Evolutionary conservation across 2,113 vertebrate genomes (phyloP), one percentile per base, ranked within the genome.

Genomic region (Rattus rattus): DNA sequence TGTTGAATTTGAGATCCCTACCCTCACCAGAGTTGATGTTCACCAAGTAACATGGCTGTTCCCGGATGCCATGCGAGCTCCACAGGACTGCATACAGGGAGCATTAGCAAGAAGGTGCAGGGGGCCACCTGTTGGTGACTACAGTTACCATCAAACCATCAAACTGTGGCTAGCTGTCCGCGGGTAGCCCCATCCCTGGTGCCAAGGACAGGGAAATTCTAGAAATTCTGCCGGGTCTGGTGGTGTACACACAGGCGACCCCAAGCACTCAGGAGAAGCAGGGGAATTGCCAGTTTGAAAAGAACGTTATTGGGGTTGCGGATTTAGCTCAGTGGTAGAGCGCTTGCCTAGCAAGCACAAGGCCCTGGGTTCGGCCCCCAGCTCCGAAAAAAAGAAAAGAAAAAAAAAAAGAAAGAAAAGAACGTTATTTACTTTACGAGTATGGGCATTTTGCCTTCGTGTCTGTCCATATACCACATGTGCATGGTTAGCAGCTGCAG

Each of bases 61-160:
- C 95, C 98, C 99, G 63, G 99, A 99, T 11, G 99, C 99, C 77
- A 99, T 98, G 1, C 99, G 99, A 49, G 97, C 99, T 99, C 98
- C 99, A 99, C 98, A 2, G 98, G 98, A 52, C 99, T 98, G 1
- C 97, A 97, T 0, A 96, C 98, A 0, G 99, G 99, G 56, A 98
- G 99, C 99, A 8, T 98, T 99, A 99, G 98, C 0, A 99, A 99
- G 0, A 98, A 98, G 47, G 98, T 99, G 73, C 98, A 99, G 73
- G 98, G 98, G 98, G 98, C 91, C 98, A 96, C 73, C 96, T 98
- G 97, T 98, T 99, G 94, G 99, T 99, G 96, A 99, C 98, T 85
- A 99, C 98, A 86, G 99, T 99, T 90, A 54, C 52, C 52, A 54
- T 98, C 96, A 97, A 98, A 95, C 87, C 98, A 99, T 98, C 98